Percentiles rank a stretch among this genome's conserved stretches.
Evolutionary conservation across 2,113 vertebrate species (phyloP).

Genomic region (Seriola dumerili): DNA sequence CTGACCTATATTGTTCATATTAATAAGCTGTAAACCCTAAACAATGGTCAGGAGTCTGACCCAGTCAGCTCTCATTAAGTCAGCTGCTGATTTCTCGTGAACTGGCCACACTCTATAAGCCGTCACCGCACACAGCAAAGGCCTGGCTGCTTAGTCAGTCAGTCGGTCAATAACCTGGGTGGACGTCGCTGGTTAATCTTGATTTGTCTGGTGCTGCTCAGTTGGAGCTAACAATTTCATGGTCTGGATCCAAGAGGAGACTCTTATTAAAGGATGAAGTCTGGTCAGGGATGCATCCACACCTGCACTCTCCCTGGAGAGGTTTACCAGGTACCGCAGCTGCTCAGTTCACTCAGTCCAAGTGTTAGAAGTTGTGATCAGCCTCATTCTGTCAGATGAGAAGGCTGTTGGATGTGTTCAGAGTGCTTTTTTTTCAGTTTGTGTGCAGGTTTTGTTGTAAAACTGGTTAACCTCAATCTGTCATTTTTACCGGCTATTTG

Average conservation of each 20-base stretch:
- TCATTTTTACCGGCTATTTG: slow-evolving; percentile 49
- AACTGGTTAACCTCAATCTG: slow-evolving; percentile 69
- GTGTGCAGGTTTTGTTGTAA: slow-evolving; percentile 40
- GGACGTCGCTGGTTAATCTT: slow-evolving; percentile 30
- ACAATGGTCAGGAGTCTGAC: slow-evolving; percentile 50
- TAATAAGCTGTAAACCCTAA: slow-evolving; percentile 39
- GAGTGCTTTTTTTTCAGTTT: slow-evolving; percentile 10
- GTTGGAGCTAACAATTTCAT: slow-evolving; percentile 16
- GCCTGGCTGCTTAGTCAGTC: slow-evolving; percentile 31
- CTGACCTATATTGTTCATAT: slow-evolving; percentile 35
- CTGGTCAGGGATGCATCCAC: slow-evolving; percentile 71
- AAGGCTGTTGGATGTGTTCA: slow-evolving; percentile 11
- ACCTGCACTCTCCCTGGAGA: slow-evolving; percentile 70
- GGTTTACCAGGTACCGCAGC: slow-evolving; percentile 77
- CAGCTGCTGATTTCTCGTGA: slow-evolving; percentile 61
- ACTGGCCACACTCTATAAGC: slow-evolving; percentile 50
- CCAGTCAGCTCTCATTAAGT: slow-evolving; percentile 52
- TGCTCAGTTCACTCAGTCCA: slow-evolving; percentile 27
- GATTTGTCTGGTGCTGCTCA: slow-evolving; percentile 21
- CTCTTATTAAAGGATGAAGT: slow-evolving; percentile 61
- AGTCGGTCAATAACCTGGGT: slow-evolving; percentile 21
- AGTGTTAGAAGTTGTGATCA: slow-evolving; percentile 47
- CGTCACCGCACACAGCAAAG: slow-evolving; percentile 18
- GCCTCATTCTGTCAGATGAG: slow-evolving; percentile 75
- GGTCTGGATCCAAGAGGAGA: slow-evolving; percentile 42